Evolutionary conservation across 1,140 invertebrate species (phyloP), one percentile per base, ranked within the genome.

Genomic region (Drosophila ficusphila): DNA sequence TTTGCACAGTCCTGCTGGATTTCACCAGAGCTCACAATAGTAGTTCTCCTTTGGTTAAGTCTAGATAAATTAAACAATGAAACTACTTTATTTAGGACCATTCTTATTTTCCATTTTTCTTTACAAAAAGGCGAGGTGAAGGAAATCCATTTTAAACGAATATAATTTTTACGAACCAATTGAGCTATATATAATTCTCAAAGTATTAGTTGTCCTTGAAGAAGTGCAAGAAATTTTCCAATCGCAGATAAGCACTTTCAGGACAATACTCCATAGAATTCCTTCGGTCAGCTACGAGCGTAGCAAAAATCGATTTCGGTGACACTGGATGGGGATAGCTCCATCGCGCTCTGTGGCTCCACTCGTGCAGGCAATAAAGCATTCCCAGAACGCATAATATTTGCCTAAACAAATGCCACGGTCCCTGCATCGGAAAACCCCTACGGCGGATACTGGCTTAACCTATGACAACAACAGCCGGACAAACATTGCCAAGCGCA

Each of bases 321-420:
- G 62, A 4, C 34, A 19, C 8, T 41, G 44, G 12, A 33, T 31
- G 47, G 61, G 34, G 27, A n/a, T 5, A 2, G 27, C 9, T 36
- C 14, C 18, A 8, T 2, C 16, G 21, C 44, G 67, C 44, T 9
- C 27, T 23, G n/a, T 27, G 60, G 27, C 47, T 29, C 16, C 44
- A 8, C 21, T 52, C 44, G 60, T 65, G 44, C 44, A 3, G 62
- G 34, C 62, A 41, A 67, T 52, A 52, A 42, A 49, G 60, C 62
- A 67, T 67, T 53, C 69, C 56, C 56, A 31, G 68, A 41, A 72
- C 68, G 68, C 68, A 72, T 46, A 72, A 72, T 72, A 62, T 72
- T 72, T 72, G 48, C 39, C 68, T 23, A 42, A 72, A 72, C 54
- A 71, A 72, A 72, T 72, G 56, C 34, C 48, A n/a, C 14, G 14